These are phyloP conservation scores for Potamilus streckersoni DNA, from an alignment of 1,140 invertebrate species.

Conservation along the genomic window DNA sequence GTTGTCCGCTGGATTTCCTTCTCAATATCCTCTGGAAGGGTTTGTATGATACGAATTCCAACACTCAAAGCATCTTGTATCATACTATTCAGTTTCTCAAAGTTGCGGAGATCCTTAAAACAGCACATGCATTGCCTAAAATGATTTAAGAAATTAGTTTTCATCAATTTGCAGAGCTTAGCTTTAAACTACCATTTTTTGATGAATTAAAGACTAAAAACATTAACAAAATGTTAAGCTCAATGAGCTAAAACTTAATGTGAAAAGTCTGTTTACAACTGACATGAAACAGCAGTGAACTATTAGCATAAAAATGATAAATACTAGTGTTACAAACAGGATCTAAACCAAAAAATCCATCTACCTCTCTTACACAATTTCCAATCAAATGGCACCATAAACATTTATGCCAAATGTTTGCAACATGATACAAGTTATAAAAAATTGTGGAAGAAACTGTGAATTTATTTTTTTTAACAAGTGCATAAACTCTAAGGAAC, in stretches of 20 bases:
- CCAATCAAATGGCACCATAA: too few species aligned
- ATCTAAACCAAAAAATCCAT: too few species aligned
- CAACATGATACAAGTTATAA: too few species aligned
- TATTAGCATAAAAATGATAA: too few species aligned
- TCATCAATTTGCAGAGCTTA: background rate
- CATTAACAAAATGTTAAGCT: background rate
- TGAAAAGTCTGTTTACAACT: slow-evolving; percentile 21
- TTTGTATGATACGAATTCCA: slow-evolving; percentile 65
- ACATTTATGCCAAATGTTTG: too few species aligned
- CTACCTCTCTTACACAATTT: too few species aligned
- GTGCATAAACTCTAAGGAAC: too few species aligned
- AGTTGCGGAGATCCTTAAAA: slow-evolving; percentile 89
- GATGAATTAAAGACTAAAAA: background rate
- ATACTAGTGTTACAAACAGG: too few species aligned
- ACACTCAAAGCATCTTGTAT: slow-evolving; percentile 80
- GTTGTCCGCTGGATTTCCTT: slow-evolving; percentile 48
- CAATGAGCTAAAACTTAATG: background rate
- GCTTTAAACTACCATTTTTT: background rate
- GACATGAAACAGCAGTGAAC: background rate
- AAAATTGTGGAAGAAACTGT: too few species aligned
- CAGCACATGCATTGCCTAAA: slow-evolving; percentile 89
- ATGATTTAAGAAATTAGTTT: slow-evolving; percentile 30
- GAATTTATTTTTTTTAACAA: too few species aligned
- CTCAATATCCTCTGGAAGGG: slow-evolving; percentile 54
- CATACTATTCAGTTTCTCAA: slow-evolving; percentile 87